Percentiles rank a stretch among this genome's conserved stretches.
Evolutionary conservation across 2,888 invertebrate species (phyloP).

Genomic region (Rambutsinella grinnellia): DNA sequence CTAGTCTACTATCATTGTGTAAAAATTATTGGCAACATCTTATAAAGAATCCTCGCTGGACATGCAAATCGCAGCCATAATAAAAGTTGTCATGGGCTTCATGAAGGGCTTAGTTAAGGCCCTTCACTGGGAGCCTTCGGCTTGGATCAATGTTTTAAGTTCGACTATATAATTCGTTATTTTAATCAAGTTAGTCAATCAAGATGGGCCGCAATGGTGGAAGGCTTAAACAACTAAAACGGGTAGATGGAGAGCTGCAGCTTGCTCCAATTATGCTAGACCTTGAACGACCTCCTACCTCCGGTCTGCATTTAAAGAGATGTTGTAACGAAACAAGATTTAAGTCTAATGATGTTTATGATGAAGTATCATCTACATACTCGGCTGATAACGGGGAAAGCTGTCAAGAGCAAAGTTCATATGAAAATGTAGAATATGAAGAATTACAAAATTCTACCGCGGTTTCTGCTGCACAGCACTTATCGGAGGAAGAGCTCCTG

Average conservation of each 20-base stretch:
- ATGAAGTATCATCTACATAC: no score
- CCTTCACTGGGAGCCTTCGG: no score
- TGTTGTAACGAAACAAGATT: slow-evolving; percentile 11
- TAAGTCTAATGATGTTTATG: background rate
- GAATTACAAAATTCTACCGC: slow-evolving; percentile 3
- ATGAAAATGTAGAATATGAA: background rate
- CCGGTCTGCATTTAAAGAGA: slow-evolving; percentile 17
- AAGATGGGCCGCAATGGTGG: background rate
- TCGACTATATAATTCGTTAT: background rate
- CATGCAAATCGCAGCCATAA: no score
- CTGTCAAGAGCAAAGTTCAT: no score
- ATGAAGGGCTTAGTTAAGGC: no score
- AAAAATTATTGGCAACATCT: no score
- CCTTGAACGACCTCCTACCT: slow-evolving; percentile 9
- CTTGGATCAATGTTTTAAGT: no score
- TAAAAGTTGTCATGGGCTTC: slow-evolving; percentile 36
- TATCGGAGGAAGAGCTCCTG: background rate
- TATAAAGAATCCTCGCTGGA: no score
- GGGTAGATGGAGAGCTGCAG: slow-evolving; percentile 9
- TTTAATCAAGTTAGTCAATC: background rate
- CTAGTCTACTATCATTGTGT: no score
- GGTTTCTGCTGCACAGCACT: background rate
- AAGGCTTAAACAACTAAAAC: slow-evolving; percentile 1
- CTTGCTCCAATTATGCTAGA: slow-evolving; percentile 7
- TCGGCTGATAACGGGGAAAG: no score